These are phyloP conservation scores for Halyomorpha halys DNA, from an alignment of 1,140 invertebrate genomes.

Conservation along the genomic window DNA sequence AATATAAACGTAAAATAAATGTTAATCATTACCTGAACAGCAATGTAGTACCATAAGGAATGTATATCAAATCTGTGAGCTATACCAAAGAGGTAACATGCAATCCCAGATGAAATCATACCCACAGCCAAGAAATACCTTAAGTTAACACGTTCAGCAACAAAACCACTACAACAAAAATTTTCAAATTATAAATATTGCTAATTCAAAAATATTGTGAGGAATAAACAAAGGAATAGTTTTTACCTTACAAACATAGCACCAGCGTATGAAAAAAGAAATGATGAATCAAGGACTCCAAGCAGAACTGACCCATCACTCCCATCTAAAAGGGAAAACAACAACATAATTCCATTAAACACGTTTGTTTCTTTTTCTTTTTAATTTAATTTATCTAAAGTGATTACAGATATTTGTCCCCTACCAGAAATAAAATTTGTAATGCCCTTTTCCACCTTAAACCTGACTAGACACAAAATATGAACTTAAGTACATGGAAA, in stretches of 20 bases:
- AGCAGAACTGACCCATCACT: conserved; percentile 67
- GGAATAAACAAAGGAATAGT: neutral
- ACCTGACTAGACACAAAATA: no score
- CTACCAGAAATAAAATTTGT: no score
- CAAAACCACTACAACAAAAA: conserved; percentile 56
- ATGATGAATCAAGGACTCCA: conserved; percentile 81
- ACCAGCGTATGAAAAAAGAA: conserved; percentile 83
- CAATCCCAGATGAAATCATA: conserved; percentile 80
- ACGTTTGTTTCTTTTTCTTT: no score
- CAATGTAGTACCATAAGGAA: conserved; percentile 70
- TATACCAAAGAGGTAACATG: conserved; percentile 82
- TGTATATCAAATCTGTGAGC: conserved; percentile 77
- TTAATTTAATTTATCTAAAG: no score
- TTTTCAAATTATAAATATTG: neutral
- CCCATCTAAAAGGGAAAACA: conserved; percentile 52
- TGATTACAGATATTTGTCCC: no score
- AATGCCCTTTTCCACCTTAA: no score
- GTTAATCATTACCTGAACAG: conserved; percentile 58
- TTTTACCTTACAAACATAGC: conserved; percentile 82
- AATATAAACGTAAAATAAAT: no score
- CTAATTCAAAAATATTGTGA: conserved; percentile 10
- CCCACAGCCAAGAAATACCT: conserved; percentile 81
- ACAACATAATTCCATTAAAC: neutral
- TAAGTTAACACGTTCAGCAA: conserved; percentile 85
- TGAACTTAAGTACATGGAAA: no score